These are phyloP conservation scores for Chalcis sispes DNA, from an alignment of 2,888 invertebrate genomes.

Conservation along the genomic window DNA sequence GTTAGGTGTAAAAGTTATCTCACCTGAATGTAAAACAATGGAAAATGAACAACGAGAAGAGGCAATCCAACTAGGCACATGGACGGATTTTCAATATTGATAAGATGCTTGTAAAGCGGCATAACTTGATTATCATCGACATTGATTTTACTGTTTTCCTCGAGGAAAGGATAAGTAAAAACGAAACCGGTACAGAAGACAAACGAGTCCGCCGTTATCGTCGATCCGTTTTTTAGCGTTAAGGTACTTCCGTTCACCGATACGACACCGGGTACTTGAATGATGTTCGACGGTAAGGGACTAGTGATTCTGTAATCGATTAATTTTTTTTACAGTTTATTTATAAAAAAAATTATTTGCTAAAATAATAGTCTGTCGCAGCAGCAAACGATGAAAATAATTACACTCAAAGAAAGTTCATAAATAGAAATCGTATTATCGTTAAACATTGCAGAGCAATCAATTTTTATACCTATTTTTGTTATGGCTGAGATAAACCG, in stretches of 20 bases:
- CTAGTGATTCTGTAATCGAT: constrained; percentile 72
- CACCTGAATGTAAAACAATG: constrained; percentile 86
- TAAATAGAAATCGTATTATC: too few species aligned
- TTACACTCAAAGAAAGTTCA: background rate
- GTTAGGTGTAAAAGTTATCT: too few species aligned
- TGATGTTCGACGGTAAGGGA: constrained; percentile 77
- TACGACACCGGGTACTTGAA: constrained; percentile 79
- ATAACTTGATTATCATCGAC: constrained; percentile 78
- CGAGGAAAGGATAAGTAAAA: constrained; percentile 84
- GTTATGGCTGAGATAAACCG: constrained; percentile 79
- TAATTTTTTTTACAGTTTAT: background rate
- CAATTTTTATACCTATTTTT: constrained; percentile 72
- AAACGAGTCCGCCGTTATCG: constrained; percentile 81
- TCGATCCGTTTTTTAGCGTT: constrained; percentile 80
- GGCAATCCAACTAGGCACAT: constrained; percentile 87
- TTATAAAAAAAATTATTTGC: background rate
- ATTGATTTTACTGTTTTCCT: constrained; percentile 79
- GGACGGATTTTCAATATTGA: constrained; percentile 85
- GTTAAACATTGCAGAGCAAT: too few species aligned
- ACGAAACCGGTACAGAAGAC: constrained; percentile 87
- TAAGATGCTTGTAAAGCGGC: constrained; percentile 86
- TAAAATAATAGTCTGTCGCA: too few species aligned
- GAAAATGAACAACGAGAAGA: constrained; percentile 82
- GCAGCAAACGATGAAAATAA: too few species aligned
- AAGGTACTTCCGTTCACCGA: constrained; percentile 77